Conservation (phyloP, 2,888 invertebrate genomes). For the Megalurothrips usitatus region DNA sequence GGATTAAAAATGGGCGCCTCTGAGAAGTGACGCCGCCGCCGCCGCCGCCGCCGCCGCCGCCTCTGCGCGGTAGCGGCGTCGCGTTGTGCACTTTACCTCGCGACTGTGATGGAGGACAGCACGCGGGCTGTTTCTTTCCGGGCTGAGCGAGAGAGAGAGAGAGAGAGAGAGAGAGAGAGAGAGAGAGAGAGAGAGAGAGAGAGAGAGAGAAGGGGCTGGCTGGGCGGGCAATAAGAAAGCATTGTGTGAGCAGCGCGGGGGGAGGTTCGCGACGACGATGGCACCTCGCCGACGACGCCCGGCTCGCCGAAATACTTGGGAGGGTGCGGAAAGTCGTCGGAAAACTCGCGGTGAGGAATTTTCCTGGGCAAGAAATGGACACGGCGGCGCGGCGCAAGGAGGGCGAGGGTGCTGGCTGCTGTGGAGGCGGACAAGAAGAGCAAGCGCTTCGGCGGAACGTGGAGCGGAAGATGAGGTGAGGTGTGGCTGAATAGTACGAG, state of each 20-base stretch:
- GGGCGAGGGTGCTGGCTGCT: no score
- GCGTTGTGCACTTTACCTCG: neutral
- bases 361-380: neutral
- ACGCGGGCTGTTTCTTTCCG: neutral
- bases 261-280: no score
- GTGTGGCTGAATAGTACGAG: slow-evolving; percentile 1
- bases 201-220: neutral
- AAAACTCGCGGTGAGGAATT: neutral
- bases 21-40: neutral
- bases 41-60: no score
- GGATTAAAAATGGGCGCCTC: slow-evolving; percentile 20
- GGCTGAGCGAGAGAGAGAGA: no score
- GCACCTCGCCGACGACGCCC: neutral
- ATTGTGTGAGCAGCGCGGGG: no score
- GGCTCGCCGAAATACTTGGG: neutral
- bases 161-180: neutral
- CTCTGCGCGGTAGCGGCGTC: no score
- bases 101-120: neutral
- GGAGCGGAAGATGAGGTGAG: neutral
- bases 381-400: neutral
- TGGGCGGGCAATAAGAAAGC: neutral
- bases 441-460: neutral
- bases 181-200: neutral
- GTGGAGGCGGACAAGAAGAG: neutral
- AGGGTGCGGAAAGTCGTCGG: neutral